Percentiles rank a stretch among this genome's conserved stretches.
Conservation (phyloP, 2,113 vertebrate genomes). For the Rhegmatorhina hoffmannsi region DNA sequence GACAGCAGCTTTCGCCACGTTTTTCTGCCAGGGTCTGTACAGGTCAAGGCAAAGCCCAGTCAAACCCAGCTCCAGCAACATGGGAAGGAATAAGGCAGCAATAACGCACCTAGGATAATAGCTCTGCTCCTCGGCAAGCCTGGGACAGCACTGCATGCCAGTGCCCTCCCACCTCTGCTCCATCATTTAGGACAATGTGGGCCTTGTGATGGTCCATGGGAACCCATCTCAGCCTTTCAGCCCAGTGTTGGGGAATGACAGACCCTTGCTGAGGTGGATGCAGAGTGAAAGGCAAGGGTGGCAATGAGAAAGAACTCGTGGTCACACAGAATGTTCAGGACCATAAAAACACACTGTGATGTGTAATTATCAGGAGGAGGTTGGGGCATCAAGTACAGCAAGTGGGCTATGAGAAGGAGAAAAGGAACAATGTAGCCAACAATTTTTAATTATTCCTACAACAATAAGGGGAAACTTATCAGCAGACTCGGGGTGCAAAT, state of each 20-base stretch:
- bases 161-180: background rate
- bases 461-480: slow-evolving; percentile 36
- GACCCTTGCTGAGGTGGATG: background rate
- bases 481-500: background rate
- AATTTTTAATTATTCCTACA: background rate
- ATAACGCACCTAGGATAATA: background rate
- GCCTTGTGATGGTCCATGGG: accelerated
- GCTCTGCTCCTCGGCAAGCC: background rate
- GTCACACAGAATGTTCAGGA: background rate
- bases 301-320: background rate
- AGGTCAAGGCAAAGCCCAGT: background rate
- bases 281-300: background rate
- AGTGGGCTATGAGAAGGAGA: background rate
- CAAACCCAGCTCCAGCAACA: background rate
- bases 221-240: background rate
- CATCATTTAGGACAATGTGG: accelerated
- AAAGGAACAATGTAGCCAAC: background rate
- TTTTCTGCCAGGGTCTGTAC: accelerated
- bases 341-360: accelerated
- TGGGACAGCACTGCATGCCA: accelerated
- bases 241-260: background rate
- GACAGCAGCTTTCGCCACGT: background rate
- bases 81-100: background rate
- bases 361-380: background rate
- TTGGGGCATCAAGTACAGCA: background rate